Conservation (phyloP, 2,797 vertebrate species). For the Sparidentex hasta region DNA sequence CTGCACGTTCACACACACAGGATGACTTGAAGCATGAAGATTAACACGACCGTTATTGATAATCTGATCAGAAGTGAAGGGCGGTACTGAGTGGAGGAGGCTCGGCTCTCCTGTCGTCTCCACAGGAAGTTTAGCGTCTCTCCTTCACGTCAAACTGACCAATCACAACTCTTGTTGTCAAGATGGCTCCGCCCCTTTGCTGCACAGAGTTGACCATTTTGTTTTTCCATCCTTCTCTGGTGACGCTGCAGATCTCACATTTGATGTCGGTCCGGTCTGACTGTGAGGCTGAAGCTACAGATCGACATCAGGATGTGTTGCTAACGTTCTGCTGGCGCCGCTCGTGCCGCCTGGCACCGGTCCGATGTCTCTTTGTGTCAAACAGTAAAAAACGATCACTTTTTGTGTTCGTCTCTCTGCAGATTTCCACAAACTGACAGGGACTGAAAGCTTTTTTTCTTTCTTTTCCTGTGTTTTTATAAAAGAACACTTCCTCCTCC, state of each 20-base stretch:
- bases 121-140: too few relatives aligned
- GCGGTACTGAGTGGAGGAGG: too few relatives aligned
- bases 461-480: conserved; percentile 2
- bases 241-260: not conserved
- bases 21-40: too few relatives aligned
- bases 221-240: not conserved
- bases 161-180: not conserved
- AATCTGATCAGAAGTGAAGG: too few relatives aligned
- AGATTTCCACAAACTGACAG: conserved; percentile 30
- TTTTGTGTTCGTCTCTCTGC: conserved; percentile 14
- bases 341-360: not conserved
- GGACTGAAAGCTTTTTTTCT: conserved; percentile 39
- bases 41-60: too few relatives aligned
- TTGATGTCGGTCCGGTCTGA: not conserved
- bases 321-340: not conserved
- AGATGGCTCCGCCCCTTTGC: not conserved
- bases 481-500: conserved; percentile 40
- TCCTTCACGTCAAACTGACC: not conserved
- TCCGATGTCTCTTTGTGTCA: not conserved
- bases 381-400: conserved; percentile 1
- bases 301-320: not conserved
- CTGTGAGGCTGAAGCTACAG: not conserved
- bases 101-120: too few relatives aligned
- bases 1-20: too few relatives aligned
- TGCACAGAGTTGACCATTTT: not conserved